Evolutionary conservation across 2,797 vertebrate genomes (phyloP), one percentile per base, ranked within the genome.

Genomic region (Onychomys leucogaster): DNA sequence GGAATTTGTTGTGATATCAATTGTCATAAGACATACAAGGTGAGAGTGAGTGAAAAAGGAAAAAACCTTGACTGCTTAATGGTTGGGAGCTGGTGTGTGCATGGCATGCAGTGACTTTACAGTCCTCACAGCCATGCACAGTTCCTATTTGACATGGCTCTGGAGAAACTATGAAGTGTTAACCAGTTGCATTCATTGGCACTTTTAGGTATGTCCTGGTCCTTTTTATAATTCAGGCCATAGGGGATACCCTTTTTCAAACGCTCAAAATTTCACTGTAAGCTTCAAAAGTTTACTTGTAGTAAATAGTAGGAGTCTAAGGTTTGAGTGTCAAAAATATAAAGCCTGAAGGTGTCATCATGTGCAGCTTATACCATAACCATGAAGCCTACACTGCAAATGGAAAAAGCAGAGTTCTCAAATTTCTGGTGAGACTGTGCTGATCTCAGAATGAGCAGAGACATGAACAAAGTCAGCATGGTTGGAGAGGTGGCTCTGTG

Each of bases 151-250:
- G 34, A 76, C 23, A 63, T 41, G 80, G n/a, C 59, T 27, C 55
- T 59, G 80, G 13, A 82, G 80, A 82, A 82, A 59, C 80, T 25
- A 21, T 59, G 34, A 73, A 57, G 41, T 61, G 32, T n/a, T 59
- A 75, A 63, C 32, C 32, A 13, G n/a, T 88, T 76, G 91, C 7
- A 75, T 67, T 71, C n/a, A 76, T 65, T 94, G 75, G 17, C 17
- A 80, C 80, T 95, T 94, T 77, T 67, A 13, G 63, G 19, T 92
- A 17, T 91, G 46, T 76, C 13, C 46, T 92, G 34, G 34, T 76
- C 52, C 61, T 55, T 85, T 84, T 29, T 43, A 37, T 71, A 73
- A 52, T 71, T n/a, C 49, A 52, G 12, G 49, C 49, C 49, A 52
- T 52, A 57, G 67, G 11, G 61, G 2, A 71, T 16, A 43, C 77